Conservation (phyloP, 2,888 invertebrate species). For the Dicyrtoma fusca region DNA sequence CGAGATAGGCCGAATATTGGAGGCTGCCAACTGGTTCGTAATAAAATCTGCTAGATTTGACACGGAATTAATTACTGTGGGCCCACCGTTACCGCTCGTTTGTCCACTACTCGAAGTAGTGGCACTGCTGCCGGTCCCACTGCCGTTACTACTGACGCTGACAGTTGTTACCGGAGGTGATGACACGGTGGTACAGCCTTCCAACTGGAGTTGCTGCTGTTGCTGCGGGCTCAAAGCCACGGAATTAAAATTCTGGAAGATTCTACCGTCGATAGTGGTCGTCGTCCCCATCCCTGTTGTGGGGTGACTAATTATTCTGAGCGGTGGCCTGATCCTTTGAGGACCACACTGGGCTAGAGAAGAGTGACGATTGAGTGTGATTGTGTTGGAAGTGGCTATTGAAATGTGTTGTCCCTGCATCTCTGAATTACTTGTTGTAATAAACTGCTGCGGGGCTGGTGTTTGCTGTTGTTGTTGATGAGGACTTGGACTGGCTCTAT, state of each 20-base stretch:
- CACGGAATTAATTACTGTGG: constrained; percentile 34
- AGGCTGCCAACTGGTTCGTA: constrained; percentile 55
- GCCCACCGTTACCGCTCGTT: no score
- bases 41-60: constrained; percentile 56
- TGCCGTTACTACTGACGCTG: not conserved
- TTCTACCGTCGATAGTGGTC: no score
- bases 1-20: constrained; percentile 56
- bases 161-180: no score
- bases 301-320: constrained; percentile 28
- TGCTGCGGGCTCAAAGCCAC: not conserved
- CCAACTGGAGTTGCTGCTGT: no score
- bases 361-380: constrained; percentile 17
- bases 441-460: not conserved
- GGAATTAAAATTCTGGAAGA: no score
- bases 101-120: not conserved
- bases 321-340: constrained; percentile 26
- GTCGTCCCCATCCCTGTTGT: no score
- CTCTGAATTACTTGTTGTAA: constrained; percentile 11
- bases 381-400: constrained; percentile 1
- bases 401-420: not conserved
- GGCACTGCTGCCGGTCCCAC: not conserved
- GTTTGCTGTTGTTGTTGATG: constrained; percentile 24
- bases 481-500: constrained; percentile 20
- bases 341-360: not conserved
- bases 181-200: no score